Percentiles rank a stretch among this genome's conserved stretches.
Evolutionary conservation across 2,113 vertebrate genomes (phyloP).

Genomic region (Verasper variegatus): DNA sequence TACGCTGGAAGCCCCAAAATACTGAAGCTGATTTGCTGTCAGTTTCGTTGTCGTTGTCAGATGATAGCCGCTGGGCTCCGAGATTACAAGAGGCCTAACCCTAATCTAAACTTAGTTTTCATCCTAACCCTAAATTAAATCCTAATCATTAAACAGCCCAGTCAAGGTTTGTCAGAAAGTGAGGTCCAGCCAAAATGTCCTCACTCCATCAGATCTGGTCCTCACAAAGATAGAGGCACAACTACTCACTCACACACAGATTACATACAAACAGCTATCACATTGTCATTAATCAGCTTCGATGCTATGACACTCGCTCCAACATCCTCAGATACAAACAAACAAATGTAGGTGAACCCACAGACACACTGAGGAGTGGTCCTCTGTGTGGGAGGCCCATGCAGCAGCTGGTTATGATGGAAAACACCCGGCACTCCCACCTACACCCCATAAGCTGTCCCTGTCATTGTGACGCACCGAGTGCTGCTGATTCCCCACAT

Average conservation of each 20-base stretch:
- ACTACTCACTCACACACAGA: constrained; percentile 3
- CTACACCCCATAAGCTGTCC: constrained; percentile 61
- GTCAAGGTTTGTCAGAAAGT: too few species aligned
- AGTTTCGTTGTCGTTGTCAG: too few species aligned
- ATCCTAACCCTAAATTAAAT: not conserved
- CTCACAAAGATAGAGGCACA: constrained; percentile 17
- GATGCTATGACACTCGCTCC: constrained; percentile 8
- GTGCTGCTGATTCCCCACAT: constrained; percentile 49
- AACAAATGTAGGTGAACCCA: constrained; percentile 48
- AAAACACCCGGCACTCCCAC: constrained; percentile 73
- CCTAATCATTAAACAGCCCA: not conserved
- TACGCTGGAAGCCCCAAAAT: too few species aligned
- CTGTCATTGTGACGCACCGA: constrained; percentile 65
- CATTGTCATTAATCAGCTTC: constrained; percentile 31
- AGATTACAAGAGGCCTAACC: too few species aligned
- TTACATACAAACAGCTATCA: constrained; percentile 50
- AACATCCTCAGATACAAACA: constrained; percentile 52
- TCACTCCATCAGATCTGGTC: not conserved
- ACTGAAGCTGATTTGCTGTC: too few species aligned
- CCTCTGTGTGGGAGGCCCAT: constrained; percentile 66
- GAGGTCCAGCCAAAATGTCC: not conserved
- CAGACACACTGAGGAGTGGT: constrained; percentile 15
- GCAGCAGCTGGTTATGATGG: constrained; percentile 77
- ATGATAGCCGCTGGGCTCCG: too few species aligned
- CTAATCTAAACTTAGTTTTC: too few species aligned